Evolutionary conservation across 2,888 invertebrate genomes (phyloP).

Genomic region (Lasius fuliginosus): DNA sequence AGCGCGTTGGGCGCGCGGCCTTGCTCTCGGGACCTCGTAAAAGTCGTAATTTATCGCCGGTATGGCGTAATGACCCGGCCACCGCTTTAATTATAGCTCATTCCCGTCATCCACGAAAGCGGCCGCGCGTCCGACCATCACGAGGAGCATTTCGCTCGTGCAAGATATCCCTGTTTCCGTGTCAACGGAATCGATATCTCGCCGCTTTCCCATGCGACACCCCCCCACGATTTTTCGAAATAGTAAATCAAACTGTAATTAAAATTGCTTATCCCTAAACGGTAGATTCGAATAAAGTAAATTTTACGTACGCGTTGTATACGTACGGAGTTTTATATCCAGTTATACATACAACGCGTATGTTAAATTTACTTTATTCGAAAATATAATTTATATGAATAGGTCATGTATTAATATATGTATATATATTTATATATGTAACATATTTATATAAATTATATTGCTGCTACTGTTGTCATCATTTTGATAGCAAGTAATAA

Average conservation of each 20-base stretch:
- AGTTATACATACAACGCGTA: not conserved
- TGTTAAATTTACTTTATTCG: too few species aligned
- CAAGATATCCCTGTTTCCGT: not conserved
- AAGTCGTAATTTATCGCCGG: slow-evolving; percentile 64
- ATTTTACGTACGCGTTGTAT: not conserved
- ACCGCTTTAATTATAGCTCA: slow-evolving; percentile 67
- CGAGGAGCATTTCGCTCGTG: slow-evolving; percentile 1
- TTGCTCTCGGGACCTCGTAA: slow-evolving; percentile 61
- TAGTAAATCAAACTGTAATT: not conserved
- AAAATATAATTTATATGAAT: too few species aligned
- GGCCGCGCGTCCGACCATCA: not conserved
- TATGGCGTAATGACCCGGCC: slow-evolving; percentile 64
- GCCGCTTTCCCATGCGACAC: not conserved
- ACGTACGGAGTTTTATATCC: not conserved
- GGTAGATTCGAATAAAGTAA: not conserved
- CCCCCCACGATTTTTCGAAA: not conserved
- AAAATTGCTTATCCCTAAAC: not conserved
- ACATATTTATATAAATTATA: slow-evolving; percentile 15
- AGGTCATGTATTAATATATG: too few species aligned
- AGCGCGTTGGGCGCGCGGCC: slow-evolving; percentile 31
- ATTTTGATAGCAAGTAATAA: not conserved
- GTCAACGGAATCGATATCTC: not conserved
- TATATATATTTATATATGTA: not conserved
- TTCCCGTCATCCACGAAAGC: slow-evolving; percentile 41
- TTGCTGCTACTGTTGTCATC: not conserved